Conservation (phyloP, 2,797 vertebrate species). For the Psittacula derbiana region DNA sequence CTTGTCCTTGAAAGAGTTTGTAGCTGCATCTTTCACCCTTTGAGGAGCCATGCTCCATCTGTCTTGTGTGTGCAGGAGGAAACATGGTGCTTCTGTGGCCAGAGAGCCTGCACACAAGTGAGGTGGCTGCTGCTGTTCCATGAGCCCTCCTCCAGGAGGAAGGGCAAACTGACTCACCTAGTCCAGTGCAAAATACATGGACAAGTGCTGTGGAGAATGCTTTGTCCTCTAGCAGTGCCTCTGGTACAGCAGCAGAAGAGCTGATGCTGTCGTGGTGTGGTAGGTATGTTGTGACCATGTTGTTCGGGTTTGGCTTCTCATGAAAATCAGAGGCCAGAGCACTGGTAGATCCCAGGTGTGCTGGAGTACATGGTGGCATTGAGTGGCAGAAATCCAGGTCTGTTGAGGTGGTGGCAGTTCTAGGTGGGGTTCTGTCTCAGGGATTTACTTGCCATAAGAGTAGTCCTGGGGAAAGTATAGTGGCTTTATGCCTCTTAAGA, state of each 20-base stretch:
- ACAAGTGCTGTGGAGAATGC: background rate
- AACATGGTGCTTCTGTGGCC: background rate
- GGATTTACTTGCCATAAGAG: background rate
- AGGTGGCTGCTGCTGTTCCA: accelerated
- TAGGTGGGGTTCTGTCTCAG: background rate
- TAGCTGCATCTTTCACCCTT: background rate
- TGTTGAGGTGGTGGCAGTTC: background rate
- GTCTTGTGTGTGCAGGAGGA: background rate
- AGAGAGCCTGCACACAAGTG: background rate
- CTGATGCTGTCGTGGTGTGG: background rate
- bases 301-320: background rate
- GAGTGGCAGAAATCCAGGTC: background rate
- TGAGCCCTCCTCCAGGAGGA: background rate
- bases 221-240: background rate
- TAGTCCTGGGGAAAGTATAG: background rate
- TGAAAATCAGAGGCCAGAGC: background rate
- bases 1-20: background rate
- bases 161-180: background rate
- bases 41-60: background rate
- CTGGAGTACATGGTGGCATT: accelerated
- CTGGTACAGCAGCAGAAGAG: background rate
- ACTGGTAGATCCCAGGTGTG: background rate
- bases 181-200: background rate
- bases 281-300: background rate
- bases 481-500: background rate